Base-by-base conservation (phyloP, 1,140 invertebrate species). In the Drosophila watanabei region DNA sequence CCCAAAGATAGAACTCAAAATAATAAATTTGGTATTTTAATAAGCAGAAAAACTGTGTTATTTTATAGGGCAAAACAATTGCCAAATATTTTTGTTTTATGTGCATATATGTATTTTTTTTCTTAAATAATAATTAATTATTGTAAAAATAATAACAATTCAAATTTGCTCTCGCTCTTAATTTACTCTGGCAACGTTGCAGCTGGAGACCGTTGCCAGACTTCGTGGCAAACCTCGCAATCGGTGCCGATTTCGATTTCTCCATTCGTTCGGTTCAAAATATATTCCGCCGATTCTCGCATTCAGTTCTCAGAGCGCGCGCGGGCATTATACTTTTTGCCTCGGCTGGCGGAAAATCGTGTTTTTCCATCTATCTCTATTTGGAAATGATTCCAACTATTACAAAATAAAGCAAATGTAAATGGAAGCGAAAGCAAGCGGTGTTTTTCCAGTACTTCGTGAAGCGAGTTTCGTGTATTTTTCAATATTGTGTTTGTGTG, bases 261-360 rank as follows among this genome's bases (percentile, higher is more conserved):
- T 45, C 14, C 3, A 14, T 8, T 39, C 33, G 64, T n/a, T 61
- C 46, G 54, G 54, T 75, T 84, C 72, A 41, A 65, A 73, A 80
- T 68, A 65, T 68, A 65, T 87, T 72, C 71, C 84, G 49, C 54
- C 57, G 60, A 64, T 76, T 68, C 68, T 71, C 68, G 64, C 63
- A 71, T 86, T 86, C 48, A 63, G 76, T 83, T 80, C 52, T 80
- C 54, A 37, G 46, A 45, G 71, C 66, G 81, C 52, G 60, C 46
- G 48, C 69, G 30, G 30, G 41, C 51, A 58, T 24, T 59, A 58
- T 39, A 33, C 18, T 46, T 39, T 33, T 32, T 30, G 28, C 4
- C 24, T 28, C 41, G 68, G 39, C 24, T 57, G 10, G 68, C 49
- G 39, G 61, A 48, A 71, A 71, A 69, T 46, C 18, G 49, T 9